Evolutionary conservation across 2,113 vertebrate species (phyloP).

Genomic region (Corythoichthys haematopterus): DNA sequence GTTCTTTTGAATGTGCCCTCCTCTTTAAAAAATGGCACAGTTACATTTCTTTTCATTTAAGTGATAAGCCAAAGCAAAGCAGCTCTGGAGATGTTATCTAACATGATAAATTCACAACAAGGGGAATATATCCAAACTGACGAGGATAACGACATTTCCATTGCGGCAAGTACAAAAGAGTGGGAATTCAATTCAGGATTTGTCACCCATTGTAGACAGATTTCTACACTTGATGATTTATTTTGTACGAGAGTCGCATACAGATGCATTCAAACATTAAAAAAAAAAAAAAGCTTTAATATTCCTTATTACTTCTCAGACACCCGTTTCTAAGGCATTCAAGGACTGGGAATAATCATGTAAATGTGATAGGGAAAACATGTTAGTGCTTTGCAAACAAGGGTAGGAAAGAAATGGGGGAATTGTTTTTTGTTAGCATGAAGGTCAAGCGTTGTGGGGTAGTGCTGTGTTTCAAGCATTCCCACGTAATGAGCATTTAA

Average conservation of each 20-base stretch:
- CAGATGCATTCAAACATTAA: neutral
- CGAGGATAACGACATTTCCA: neutral
- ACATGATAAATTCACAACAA: slow-evolving; percentile 2
- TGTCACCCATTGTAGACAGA: neutral
- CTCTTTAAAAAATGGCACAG: neutral
- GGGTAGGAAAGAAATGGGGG: neutral
- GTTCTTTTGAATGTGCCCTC: neutral
- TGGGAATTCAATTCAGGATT: neutral
- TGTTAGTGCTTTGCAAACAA: neutral
- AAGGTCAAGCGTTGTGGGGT: neutral
- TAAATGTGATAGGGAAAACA: neutral
- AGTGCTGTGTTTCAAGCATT: neutral
- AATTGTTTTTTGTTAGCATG: neutral
- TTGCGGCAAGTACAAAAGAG: slow-evolving; percentile 3
- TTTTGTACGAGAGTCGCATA: neutral
- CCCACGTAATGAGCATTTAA: neutral
- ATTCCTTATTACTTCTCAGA: neutral
- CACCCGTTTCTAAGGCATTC: neutral
- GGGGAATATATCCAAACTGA: slow-evolving; percentile 18
- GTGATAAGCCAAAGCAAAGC: slow-evolving; percentile 21
- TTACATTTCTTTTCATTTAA: slow-evolving; percentile 6
- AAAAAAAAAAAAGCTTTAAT: neutral
- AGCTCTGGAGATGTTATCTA: slow-evolving; percentile 7
- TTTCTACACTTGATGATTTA: slow-evolving; percentile 4
- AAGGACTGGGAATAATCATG: neutral